Base-by-base conservation (phyloP, 2,113 vertebrate genomes). In the Eretmodus cyanostictus region DNA sequence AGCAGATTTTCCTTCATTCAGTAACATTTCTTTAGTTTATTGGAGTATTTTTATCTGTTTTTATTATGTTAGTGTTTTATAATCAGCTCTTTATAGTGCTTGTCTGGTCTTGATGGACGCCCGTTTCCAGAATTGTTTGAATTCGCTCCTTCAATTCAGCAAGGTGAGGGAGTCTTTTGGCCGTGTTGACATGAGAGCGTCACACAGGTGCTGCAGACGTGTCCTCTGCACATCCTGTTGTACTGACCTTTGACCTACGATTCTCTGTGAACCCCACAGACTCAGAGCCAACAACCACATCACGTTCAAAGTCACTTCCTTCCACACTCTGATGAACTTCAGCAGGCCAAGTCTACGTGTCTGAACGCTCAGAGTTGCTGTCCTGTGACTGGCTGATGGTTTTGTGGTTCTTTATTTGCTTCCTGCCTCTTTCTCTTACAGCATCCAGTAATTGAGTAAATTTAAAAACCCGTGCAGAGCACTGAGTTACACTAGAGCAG, bases 1-100 rank as follows among this genome's bases (percentile, higher is more conserved):
- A 3, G 8, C 66, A 73, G 22, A 27, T 73, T 73, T 27, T 17
- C 22, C 9, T 11, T 29, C 22, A 45, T 17, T 29, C 4, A 0
- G 19, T 8, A 38, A 66, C 11, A 22, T 22, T 40, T 0, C 12
- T 40, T 71, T 2, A 71, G n/a, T 24, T 68, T 9, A 13, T 6
- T 10, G 29, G 9, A 9, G 29, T 2, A 73, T 73, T 73, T 45
- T 45, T 10, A 9, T 73, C 6, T 3, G 24, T 19, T 63, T 34
- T 63, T 19, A 34, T 63, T 63, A 45, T 10, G 6, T 76, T 76
- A 29, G 10, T 47, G 40, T 76, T 29, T 73, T 45, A 45, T 11
- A 76, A 17, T 76, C 66, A 0, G 66, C 36, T 68, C n/a, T 40
- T 71, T 2, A 14, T 6, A 0, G 38, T 0, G 38, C 8, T 47